Evolutionary conservation across 2,113 vertebrate species (phyloP), one percentile per base, ranked within the genome.

Genomic region (Illadopsis cleaveri): DNA sequence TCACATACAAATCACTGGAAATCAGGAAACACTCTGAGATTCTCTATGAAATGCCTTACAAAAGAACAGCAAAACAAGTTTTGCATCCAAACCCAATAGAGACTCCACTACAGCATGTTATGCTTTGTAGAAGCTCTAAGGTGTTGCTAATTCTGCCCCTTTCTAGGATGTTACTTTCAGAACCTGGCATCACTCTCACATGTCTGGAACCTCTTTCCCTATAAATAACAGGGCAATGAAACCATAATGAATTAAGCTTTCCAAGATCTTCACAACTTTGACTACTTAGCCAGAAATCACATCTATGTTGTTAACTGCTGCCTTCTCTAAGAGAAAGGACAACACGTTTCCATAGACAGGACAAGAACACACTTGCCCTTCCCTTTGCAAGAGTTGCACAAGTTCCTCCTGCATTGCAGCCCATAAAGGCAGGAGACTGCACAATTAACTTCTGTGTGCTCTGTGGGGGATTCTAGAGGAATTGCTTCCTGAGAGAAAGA

Each of bases 361-460:
- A 82, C 65, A 94, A 82, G 84, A 87, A 84, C 23, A 40, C 75
- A 77, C 91, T 87, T 82, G 94, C 86, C 83, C 37, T 91, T 51
- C 51, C 73, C 60, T 77, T 31, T 48, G 56, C 69, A 58, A 31
- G 65, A 48, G n/a, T 35, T 96, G 58, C 77, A 95, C 73, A 93
- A 89, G 64, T 61, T 72, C n/a, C 58, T 78, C 14, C 82, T 37
- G 73, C 60, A 3, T 0, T 64, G 70, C 51, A 92, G 80, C 60
- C 76, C 48, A 38, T n/a, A 40, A 87, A 82, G 54, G 25, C 65
- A 79, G 48, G 53, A 75, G 71, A 40, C 6, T n/a, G 38, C 25
- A 73, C 71, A 89, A 42, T 30, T n/a, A 84, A 47, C 30, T 47
- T 77, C 65, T 38, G 57, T 2, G 2, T 27, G 37, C 47, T 47